Evolutionary conservation across 2,888 invertebrate species (phyloP), one percentile per base, ranked within the genome.

Genomic region (Drosophila limbata): DNA sequence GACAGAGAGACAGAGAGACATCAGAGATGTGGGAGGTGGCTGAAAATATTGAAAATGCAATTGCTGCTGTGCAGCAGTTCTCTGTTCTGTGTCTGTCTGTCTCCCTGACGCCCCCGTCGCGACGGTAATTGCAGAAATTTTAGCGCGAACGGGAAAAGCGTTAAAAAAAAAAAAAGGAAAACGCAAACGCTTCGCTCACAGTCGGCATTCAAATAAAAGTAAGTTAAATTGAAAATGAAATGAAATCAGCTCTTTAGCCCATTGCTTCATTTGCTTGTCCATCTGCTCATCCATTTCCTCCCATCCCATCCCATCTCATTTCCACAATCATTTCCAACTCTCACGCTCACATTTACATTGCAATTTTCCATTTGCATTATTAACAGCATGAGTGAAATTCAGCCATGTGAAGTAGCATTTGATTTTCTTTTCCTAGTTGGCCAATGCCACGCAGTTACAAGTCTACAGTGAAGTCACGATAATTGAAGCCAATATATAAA

Each of bases 1-100:
- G 8, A 6, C 25, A 25, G 25, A 39, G 57, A 13, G 56, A 17
- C 6, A 28, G 17, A 4, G 28, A 15, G 48, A 3, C 31, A 15
- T 1, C 17, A 17, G 17, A 21, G 3, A 6, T 31, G n/a, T 33
- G 28, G 52, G 33, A 47, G 62, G 40, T 40, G 61, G 48, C 25
- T 45, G 61, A 76, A 83, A 83, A 80, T 88, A 88, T 88, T 84
- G 86, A 86, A 88, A 84, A 84, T 88, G 69, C 81, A 84, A 86
- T 84, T 86, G 69, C 81, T 65, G 74, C 71, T 68, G 62, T 5
- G 33, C 33, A 10, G 28, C 40, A 33, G 55, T 37, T 35, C 19
- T 19, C 19, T 9, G 19, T 21, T 25, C 25, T 25, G 25, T 5
- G 25, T 25, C 5, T 25, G 25, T 25, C 25, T 25, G 44, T 44